Evolutionary conservation across 2,797 vertebrate species (phyloP).

Genomic region (Molothrus ater): DNA sequence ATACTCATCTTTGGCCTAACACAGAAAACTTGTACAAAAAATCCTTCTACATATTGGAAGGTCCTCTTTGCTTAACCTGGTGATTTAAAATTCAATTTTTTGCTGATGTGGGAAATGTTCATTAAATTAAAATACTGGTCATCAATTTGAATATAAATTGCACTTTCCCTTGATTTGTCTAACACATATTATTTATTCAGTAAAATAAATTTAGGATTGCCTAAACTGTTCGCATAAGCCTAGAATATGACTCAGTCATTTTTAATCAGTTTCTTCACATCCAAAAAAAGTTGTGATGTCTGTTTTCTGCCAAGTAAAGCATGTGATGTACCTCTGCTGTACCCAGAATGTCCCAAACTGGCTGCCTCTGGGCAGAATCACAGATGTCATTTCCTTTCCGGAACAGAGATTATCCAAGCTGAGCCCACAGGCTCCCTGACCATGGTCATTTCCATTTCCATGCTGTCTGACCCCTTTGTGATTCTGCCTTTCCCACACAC

Average conservation of each 20-base stretch:
- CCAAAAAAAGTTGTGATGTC: neutral
- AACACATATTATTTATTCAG: neutral
- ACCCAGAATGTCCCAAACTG: neutral
- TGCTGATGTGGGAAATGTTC: neutral
- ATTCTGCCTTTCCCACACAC: neutral
- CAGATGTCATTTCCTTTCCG: neutral
- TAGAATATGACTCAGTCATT: neutral
- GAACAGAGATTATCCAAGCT: neutral
- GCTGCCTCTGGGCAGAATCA: neutral
- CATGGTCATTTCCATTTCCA: neutral
- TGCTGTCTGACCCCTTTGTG: neutral
- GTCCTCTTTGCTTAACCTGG: neutral
- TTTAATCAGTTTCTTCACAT: neutral
- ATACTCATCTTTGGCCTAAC: neutral
- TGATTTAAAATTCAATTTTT: neutral
- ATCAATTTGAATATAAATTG: neutral
- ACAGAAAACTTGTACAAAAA: neutral
- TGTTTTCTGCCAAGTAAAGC: neutral
- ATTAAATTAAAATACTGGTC: neutral
- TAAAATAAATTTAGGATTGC: neutral
- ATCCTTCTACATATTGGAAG: fast-evolving
- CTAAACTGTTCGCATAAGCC: neutral
- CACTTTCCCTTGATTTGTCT: neutral
- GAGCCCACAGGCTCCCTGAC: neutral
- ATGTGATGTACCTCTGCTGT: neutral